Evolutionary conservation across 2,797 vertebrate genomes (phyloP).

Genomic region (Cuniculus paca): DNA sequence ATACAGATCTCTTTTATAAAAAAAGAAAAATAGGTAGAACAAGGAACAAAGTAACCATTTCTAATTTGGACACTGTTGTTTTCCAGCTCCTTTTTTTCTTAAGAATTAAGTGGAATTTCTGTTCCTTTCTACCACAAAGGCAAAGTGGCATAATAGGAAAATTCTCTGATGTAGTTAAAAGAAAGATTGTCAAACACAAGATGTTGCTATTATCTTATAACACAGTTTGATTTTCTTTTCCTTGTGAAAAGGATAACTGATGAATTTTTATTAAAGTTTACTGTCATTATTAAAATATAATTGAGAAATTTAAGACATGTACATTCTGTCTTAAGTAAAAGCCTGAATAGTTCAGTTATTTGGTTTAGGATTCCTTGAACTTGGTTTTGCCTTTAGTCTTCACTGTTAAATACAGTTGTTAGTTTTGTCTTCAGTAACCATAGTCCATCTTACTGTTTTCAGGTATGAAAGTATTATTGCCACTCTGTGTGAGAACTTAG

Average conservation of each 20-base stretch:
- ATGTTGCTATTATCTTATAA: background rate
- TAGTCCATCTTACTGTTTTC: conserved; percentile 66
- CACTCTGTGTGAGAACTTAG: conserved; percentile 97
- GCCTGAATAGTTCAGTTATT: background rate
- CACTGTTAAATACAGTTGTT: background rate
- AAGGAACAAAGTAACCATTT: background rate
- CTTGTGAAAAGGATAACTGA: background rate
- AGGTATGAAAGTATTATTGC: conserved; percentile 99
- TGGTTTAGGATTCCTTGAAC: background rate
- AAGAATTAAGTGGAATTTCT: background rate
- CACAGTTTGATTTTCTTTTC: conserved; percentile 7
- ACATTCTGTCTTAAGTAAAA: conserved; percentile 33
- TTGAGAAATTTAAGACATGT: conserved; percentile 26
- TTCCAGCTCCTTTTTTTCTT: conserved; percentile 52
- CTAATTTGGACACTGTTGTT: background rate
- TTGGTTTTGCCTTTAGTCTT: background rate
- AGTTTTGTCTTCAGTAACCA: conserved; percentile 59
- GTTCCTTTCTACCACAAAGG: background rate
- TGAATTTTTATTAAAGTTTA: conserved; percentile 36
- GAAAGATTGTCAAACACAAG: background rate
- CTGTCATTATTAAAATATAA: conserved; percentile 40
- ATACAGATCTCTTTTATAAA: conserved; percentile 4
- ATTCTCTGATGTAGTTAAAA: background rate
- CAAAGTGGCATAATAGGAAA: background rate
- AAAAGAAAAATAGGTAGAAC: background rate